Evolutionary conservation across 2,113 vertebrate genomes (phyloP), one percentile per base, ranked within the genome.

Genomic region (Elgaria multicarinata): DNA sequence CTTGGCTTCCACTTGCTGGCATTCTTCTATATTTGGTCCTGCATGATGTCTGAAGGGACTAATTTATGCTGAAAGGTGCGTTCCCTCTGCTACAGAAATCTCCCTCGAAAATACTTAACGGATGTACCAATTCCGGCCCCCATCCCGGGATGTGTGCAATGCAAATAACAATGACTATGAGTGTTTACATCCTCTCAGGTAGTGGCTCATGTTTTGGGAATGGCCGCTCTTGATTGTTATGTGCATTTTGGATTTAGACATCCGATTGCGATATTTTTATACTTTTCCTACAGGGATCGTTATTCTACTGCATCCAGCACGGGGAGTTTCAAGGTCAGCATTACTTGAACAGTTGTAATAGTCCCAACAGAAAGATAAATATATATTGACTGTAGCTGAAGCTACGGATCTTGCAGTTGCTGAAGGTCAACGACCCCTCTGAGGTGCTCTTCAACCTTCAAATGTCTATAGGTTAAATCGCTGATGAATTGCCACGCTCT

Each of bases 331-430:
- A 97, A 97, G 96, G 96, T 97, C 95, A 96, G 94, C 95, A 96
- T 96, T 97, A 95, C 95, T 96, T 95, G 92, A 91, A 94, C 94
- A 96, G 92, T 97, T 96, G 93, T 97, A 97, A 97, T 96, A 96
- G 94, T 97, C 96, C 96, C 96, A 92, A 96, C 95, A 97, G 96
- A 97, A 97, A 97, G 92, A 97, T 97, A 97, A 97, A 97, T 97
- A 97, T 96, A 96, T 97, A 97, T 97, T 97, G 95, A 97, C 96
- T 97, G 67, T 96, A 92, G 91, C 94, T 97, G 92, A 91, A 95
- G 93, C 96, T 97, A 92, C 85, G 95, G 79, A 95, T 97, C 92
- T 96, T 96, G 96, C 93, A 82, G 95, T 95, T 97, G 94, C 86
- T 97, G 96, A 97, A 97, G 96, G 97, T 97, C 97, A 97, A 97